phyloP scores from a whole-genome alignment of 2,797 vertebrate species.

The Brachyrhaphis roseni region DNA sequence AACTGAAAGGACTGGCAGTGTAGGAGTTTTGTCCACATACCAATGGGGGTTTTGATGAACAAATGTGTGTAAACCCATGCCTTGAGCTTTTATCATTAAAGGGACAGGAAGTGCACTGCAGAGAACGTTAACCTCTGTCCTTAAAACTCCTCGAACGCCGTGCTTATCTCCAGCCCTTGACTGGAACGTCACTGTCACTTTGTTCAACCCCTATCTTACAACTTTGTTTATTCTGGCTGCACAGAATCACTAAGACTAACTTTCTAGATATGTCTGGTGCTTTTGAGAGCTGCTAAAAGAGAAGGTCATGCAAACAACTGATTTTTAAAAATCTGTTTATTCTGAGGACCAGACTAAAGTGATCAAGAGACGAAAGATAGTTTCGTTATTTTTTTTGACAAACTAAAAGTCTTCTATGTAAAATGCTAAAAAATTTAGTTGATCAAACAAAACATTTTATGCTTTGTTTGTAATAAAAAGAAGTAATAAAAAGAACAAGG shows the following conservation, averaged over 20 bases:
- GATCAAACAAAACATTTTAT: not conserved
- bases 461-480: no score
- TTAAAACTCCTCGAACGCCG: not conserved
- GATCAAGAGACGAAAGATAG: not conserved
- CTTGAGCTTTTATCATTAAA: not conserved
- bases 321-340: not conserved
- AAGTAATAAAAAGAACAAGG: not conserved
- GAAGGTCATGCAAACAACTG: not conserved
- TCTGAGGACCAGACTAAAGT: not conserved
- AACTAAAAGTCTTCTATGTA: not conserved
- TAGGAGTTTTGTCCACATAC: not conserved
- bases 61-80: not conserved
- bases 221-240: constrained; percentile 12
- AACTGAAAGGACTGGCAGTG: not conserved
- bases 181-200: not conserved
- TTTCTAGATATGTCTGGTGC: not conserved
- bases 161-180: constrained; percentile 26
- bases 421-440: not conserved
- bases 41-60: not conserved
- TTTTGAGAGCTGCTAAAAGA: not conserved
- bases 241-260: not conserved
- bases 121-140: constrained; percentile 15
- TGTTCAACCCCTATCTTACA: constrained; percentile 24
- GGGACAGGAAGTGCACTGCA: not conserved
- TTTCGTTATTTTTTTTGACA: not conserved